Percentiles rank a stretch among this genome's conserved stretches.
These are phyloP conservation scores for Lingula anatina DNA, from an alignment of 2,888 invertebrate genomes.

Conservation along the genomic window DNA sequence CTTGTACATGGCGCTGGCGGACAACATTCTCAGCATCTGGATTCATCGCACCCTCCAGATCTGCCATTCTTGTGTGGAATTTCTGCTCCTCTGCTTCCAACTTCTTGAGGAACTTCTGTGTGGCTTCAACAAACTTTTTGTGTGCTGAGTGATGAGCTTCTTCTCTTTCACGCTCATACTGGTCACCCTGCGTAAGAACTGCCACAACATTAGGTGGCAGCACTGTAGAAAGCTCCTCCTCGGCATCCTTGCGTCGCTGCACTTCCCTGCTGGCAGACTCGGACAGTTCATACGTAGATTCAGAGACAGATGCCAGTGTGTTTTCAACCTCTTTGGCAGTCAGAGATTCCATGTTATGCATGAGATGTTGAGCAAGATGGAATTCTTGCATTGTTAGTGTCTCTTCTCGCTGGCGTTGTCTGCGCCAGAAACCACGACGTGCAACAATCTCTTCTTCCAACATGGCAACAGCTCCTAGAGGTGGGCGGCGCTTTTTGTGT, in stretches of 20 bases:
- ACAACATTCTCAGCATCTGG: constrained; percentile 37
- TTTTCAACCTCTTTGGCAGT: constrained; percentile 19
- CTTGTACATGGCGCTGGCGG: constrained; percentile 32
- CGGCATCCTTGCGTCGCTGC: constrained; percentile 37
- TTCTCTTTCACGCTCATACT: constrained; percentile 27
- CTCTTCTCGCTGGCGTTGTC: constrained; percentile 37
- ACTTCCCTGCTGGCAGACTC: constrained; percentile 35
- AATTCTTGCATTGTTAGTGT: constrained; percentile 35
- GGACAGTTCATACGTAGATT: constrained; percentile 20
- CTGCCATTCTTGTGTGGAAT: constrained; percentile 29
- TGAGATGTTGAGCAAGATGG: constrained; percentile 22
- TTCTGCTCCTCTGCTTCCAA: constrained; percentile 38
- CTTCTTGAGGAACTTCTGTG: constrained; percentile 38
- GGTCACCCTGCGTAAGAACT: constrained; percentile 36
- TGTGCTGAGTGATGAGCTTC: constrained; percentile 31
- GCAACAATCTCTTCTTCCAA: constrained; percentile 44
- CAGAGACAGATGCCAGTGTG: constrained; percentile 10
- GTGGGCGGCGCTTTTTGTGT: constrained; percentile 36
- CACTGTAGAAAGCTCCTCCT: constrained; percentile 31
- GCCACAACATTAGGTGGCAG: constrained; percentile 39
- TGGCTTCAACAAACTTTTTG: constrained; percentile 31
- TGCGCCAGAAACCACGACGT: constrained; percentile 37
- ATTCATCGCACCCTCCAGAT: constrained; percentile 37
- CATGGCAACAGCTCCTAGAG: constrained; percentile 39
- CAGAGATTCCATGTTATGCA: constrained; percentile 31